Evolutionary conservation across 2,888 invertebrate genomes (phyloP), one percentile per base, ranked within the genome.

Genomic region (Liodrosophila aerea): DNA sequence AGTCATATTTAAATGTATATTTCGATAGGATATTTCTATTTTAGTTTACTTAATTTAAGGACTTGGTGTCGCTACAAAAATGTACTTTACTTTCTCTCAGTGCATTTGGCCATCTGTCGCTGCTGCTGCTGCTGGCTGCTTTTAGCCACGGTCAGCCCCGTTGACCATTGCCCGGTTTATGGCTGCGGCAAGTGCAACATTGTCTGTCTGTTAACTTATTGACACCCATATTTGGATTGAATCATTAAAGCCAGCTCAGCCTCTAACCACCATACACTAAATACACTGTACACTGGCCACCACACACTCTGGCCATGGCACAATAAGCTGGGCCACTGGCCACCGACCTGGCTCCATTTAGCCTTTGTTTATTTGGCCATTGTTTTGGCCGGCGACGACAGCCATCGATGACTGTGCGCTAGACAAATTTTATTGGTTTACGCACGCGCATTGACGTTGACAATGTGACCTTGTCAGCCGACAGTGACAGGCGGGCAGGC

Each of bases 151-250:
- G 47, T 49, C 49, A 63, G 45, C 18, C n/a, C 36, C 41, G 40
- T 53, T 54, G 53, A 45, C 60, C 58, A 57, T 47, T 46, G 58
- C 47, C 57, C 52, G 56, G 64, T 65, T 73, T 80, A 80, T 83
- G 81, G 82, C 66, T 68, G 76, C 69, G 70, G 81, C 82, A 82
- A 82, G 83, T 82, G 82, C 82, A 81, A 83, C 82, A 64, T 81
- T 83, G 82, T 81, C 78, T 81, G 78, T 73, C 82, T 81, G 78
- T 81, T 81, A 82, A 82, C 83, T 78, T 82, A 82, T 82, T 82
- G 82, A 76, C 82, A 82, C 81, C 82, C 82, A 82, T 82, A 82
- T 83, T 83, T 81, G 82, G 83, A 82, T 83, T 81, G 82, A 82
- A 82, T 82, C 82, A 82, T 83, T 82, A 82, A 78, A 81, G 81